phyloP scores from a whole-genome alignment of 35 echinoderm and acorn worm species.

The Diadema setosum region DNA sequence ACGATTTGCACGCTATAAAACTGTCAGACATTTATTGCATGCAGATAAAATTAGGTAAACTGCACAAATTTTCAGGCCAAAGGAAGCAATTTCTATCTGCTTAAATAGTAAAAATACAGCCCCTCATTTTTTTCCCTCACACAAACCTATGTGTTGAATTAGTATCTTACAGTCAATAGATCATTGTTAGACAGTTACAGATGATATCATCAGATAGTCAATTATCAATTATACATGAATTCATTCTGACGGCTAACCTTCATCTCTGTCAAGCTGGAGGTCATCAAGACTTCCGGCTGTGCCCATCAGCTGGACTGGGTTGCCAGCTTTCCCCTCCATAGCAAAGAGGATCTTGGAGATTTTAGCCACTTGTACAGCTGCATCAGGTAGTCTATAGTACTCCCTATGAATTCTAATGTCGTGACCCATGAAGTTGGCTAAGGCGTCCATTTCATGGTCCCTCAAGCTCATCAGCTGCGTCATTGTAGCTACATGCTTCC shows the following conservation, averaged over 20 bases:
- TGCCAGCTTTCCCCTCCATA: conserved; percentile 22
- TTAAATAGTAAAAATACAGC: no score
- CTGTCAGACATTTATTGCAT: no score
- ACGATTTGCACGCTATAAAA: no score
- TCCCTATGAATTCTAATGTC: conserved; percentile 34
- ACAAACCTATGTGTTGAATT: no score
- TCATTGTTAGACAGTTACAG: no score
- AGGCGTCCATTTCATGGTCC: conserved; percentile 44
- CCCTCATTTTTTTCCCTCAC: no score
- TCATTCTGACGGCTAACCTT: conserved; percentile 11
- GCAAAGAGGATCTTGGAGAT: conserved; percentile 24
- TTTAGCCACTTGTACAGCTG: conserved; percentile 19
- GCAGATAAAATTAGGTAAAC: no score
- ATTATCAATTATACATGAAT: no score
- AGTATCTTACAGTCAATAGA: no score
- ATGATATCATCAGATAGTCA: no score
- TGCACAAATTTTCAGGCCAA: no score
- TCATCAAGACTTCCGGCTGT: not conserved
- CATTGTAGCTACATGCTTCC: conserved; percentile 50
- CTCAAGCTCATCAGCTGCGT: conserved; percentile 13
- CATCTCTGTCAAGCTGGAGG: not conserved
- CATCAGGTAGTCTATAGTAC: conserved; percentile 40
- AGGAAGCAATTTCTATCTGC: no score
- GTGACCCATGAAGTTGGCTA: conserved; percentile 55
- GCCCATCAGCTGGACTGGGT: not conserved